Evolutionary conservation across 2,888 invertebrate genomes (phyloP), one percentile per base, ranked within the genome.

Genomic region (Oxyteleia sp.): DNA sequence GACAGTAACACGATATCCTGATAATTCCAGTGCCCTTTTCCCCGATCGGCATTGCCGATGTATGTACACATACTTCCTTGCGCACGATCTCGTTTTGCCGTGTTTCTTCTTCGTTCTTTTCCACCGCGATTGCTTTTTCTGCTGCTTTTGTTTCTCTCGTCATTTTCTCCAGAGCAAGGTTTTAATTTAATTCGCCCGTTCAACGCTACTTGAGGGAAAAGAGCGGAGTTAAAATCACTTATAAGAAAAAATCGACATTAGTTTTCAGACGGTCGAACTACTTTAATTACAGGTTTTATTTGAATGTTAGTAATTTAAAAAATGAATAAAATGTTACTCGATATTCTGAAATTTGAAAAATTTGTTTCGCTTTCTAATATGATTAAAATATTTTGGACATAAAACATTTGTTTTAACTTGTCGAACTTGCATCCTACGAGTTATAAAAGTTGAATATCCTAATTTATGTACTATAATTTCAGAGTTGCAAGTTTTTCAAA

Each of bases 1-100:
- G 89, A 89, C 89, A 89, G 88, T 84, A 81, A 89, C 89, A 88
- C 90, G 89, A 89, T 89, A 87, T 88, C 86, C 88, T 84, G 88
- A 90, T 88, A 87, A 84, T 85, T 85, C 69, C 76, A 64, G 32
- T 80, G 82, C 82, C 84, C 82, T 84, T 84, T 81, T 79, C 63
- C 76, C 53, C 76, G 76, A 76, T 78, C 68, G 59, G 55, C 78
- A 26, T 41, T 71, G 64, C 63, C 76, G 68, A 82, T 85, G 68
- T 76, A 68, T 75, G 61, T 45, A 71, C 72, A 20, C 57, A 64
- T 63, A 72, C 75, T 75, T 71, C 69, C 69, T 64, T 74, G 66
- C 63, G 32, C 74, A 53, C 69, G 75, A 69, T 75, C 82, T 82
- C 57, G 59, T 75, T 75, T 81, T 53, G 35, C 45, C 63, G 49